phyloP scores from a whole-genome alignment of 2,888 invertebrate genomes.

The Chalcosyrphus nemorum region DNA sequence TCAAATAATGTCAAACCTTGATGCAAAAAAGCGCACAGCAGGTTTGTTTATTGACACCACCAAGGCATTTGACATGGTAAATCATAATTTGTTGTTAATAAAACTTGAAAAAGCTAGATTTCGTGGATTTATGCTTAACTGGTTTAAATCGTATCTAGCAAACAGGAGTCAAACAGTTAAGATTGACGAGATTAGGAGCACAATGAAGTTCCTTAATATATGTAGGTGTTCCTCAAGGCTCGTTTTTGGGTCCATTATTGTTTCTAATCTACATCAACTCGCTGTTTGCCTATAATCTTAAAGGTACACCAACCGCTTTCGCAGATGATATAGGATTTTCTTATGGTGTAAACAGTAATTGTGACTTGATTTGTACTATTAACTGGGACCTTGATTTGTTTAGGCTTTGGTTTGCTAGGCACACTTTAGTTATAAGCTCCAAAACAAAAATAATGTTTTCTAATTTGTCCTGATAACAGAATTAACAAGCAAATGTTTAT shows the following conservation, averaged over 20 bases:
- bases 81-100: not conserved
- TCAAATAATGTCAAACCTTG: not conserved
- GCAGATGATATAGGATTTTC: no score
- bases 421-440: not conserved
- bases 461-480: no score
- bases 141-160: no score
- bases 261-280: no score
- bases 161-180: not conserved
- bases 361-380: not conserved
- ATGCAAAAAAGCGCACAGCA: not conserved
- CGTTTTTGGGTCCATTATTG: not conserved
- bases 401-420: not conserved
- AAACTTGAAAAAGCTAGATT: not conserved
- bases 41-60: not conserved
- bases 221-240: not conserved
- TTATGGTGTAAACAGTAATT: no score
- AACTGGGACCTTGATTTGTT: not conserved
- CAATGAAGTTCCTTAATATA: not conserved
- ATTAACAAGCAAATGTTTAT: no score
- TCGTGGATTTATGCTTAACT: not conserved
- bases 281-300: no score
- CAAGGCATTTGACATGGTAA: not conserved
- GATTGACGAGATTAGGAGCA: not conserved
- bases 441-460: no score
- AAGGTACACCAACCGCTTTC: no score